Percentiles rank a stretch among this genome's conserved stretches.
These are phyloP conservation scores for Gorsachius goisagi DNA, from an alignment of 2,113 vertebrate species.

Conservation along the genomic window DNA sequence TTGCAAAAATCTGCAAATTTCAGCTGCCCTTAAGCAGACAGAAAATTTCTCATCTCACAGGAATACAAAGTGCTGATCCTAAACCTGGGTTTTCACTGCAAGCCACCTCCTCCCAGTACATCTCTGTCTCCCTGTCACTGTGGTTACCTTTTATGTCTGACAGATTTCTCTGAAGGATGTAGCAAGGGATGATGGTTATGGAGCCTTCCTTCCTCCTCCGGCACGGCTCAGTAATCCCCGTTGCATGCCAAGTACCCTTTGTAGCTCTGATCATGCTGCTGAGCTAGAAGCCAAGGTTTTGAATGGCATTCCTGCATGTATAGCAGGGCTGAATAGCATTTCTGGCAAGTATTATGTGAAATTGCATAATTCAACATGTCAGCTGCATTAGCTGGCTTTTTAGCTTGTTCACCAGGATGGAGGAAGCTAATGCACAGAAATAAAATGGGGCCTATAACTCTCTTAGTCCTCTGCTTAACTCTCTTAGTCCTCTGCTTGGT, in stretches of 20 bases:
- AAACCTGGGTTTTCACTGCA: background rate
- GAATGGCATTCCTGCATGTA: background rate
- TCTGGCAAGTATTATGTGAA: slow-evolving; percentile 17
- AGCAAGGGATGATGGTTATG: background rate
- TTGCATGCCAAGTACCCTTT: background rate
- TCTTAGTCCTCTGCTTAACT: background rate
- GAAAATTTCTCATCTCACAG: background rate
- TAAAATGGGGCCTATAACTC: background rate
- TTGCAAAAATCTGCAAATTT: background rate
- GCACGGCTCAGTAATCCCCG: background rate
- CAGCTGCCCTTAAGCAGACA: background rate
- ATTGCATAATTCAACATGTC: slow-evolving; percentile 38
- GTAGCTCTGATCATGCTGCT: background rate
- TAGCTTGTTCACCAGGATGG: background rate
- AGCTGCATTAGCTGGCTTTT: slow-evolving; percentile 22
- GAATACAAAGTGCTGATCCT: background rate
- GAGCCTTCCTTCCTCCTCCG: background rate
- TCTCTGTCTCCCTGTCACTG: background rate
- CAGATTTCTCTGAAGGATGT: background rate
- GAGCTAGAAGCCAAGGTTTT: background rate
- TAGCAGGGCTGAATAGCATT: background rate
- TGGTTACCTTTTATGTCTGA: background rate
- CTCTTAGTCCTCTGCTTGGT: background rate
- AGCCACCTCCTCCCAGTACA: background rate
- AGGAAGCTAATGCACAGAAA: background rate